Conservation (phyloP, 1,140 invertebrate genomes). For the Brachionus calyciflorus region DNA sequence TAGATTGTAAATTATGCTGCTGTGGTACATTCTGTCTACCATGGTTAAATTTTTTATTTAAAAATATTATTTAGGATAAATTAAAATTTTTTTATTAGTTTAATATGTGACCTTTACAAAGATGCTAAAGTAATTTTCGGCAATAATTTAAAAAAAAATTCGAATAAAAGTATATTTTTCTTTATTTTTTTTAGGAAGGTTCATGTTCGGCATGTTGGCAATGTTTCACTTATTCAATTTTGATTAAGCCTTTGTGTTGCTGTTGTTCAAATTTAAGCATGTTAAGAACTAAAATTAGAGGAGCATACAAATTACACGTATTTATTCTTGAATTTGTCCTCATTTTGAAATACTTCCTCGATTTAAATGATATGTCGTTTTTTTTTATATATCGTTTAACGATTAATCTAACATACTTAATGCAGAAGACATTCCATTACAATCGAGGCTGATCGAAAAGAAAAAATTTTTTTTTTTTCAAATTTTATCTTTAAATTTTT, state of each 20-base stretch:
- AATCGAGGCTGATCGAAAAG: no score
- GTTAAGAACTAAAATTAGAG: conserved; percentile 42
- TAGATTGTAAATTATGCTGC: conserved; percentile 19
- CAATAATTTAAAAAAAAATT: background rate
- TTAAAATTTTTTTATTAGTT: background rate
- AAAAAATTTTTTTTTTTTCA: no score
- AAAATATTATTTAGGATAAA: background rate
- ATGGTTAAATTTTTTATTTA: background rate
- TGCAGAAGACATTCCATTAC: no score
- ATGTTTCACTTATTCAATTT: conserved; percentile 4
- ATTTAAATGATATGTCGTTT: no score
- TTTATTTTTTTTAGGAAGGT: conserved; percentile 11
- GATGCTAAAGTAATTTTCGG: conserved; percentile 34
- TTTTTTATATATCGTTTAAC: no score
- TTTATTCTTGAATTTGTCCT: background rate
- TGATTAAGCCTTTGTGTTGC: background rate
- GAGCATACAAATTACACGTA: conserved; percentile 41
- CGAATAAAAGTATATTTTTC: background rate
- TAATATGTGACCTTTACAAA: background rate
- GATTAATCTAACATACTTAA: no score
- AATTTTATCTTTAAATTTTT: background rate
- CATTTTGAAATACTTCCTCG: background rate
- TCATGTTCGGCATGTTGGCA: conserved; percentile 40
- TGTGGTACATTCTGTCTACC: conserved; percentile 38
- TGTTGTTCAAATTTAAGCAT: conserved; percentile 36